Evolutionary conservation across 1,140 invertebrate species (phyloP).

Genomic region (Drosophila yakuba): DNA sequence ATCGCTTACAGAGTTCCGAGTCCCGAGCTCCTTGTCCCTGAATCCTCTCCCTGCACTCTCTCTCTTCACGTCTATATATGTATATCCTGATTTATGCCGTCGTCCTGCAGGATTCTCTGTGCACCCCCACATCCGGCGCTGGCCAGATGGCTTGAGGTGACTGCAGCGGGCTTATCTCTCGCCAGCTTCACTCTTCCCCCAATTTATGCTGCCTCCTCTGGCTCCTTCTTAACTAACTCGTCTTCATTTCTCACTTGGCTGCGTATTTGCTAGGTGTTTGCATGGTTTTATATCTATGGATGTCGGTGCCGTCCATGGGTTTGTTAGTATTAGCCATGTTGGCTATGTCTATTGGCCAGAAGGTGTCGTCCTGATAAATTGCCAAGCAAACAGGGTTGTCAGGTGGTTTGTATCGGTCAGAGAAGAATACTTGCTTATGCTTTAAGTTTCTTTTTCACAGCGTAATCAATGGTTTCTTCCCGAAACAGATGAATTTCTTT

Average conservation of each 20-base stretch:
- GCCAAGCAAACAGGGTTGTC: slow-evolving; percentile 55
- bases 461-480: not conserved
- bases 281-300: slow-evolving; percentile 17
- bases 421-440: not conserved
- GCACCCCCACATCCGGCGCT: slow-evolving; percentile 27
- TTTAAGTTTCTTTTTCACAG: not conserved
- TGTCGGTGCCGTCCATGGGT: slow-evolving; percentile 25
- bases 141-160: slow-evolving; percentile 56
- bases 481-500: too few relatives aligned
- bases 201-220: not conserved
- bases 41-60: not conserved
- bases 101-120: slow-evolving; percentile 12
- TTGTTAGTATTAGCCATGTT: slow-evolving; percentile 53
- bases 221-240: slow-evolving; percentile 73
- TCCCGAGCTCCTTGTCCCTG: too few relatives aligned
- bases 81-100: slow-evolving; percentile 73
- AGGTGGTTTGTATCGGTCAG: not conserved
- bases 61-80: not conserved
- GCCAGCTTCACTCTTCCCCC: not conserved
- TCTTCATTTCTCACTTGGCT: slow-evolving; percentile 82
- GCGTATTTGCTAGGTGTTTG: slow-evolving; percentile 67
- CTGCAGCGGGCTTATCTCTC: slow-evolving; percentile 59
- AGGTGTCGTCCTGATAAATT: slow-evolving; percentile 50
- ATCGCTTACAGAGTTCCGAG: slow-evolving; percentile 11
- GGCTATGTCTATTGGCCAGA: slow-evolving; percentile 70